Base-by-base conservation (phyloP, 23 tunicate species). In the Corella eumyota region DNA sequence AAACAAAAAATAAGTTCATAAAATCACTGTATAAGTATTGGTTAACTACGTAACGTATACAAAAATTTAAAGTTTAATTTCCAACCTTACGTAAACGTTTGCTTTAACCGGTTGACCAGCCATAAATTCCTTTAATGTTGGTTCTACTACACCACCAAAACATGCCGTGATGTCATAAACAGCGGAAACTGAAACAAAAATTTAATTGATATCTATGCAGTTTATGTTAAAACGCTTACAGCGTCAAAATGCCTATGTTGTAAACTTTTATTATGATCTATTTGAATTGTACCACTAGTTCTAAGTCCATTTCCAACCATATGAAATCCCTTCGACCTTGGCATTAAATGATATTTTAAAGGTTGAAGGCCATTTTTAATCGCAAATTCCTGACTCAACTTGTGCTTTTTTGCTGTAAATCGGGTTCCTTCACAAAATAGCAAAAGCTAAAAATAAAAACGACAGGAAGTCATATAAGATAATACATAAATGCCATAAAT, bases 361-460 rank as follows among this genome's bases (percentile, higher is more conserved):
- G 73, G 73, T 33, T 67, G 34, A 19, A 58, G 25, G 2, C 73
- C 73, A 11, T 58, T 66, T 35, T 67, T 68, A 35, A 25, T 3
- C 3, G 83, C 83, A 46, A 70, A 76, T 22, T 76, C 83, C 5
- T 45, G 50, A 32, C 67, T 58, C 9, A 25, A 27, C 50, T 67
- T 36, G 61, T 76, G 74, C 36, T 76, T 76, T 20, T 58, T 50
- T 7, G 73, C 63, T 1, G 83, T 76, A 31, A 76, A 45, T 1
- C 83, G 67, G 15, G 83, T 76, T 33, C 83, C 83, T 32, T 76
- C 83, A 50, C 83, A 66, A 32, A 76, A 76, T 5, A 76, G 26
- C 2, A 76, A 6, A 50, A 76, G 31, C 83, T 76, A 50, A 9
- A 47, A 35, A 45, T 1, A 24, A 44, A 9, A 17, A n/a, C n/a